Evolutionary conservation across 2,888 invertebrate genomes (phyloP).

Genomic region (Hydriomena furcata): DNA sequence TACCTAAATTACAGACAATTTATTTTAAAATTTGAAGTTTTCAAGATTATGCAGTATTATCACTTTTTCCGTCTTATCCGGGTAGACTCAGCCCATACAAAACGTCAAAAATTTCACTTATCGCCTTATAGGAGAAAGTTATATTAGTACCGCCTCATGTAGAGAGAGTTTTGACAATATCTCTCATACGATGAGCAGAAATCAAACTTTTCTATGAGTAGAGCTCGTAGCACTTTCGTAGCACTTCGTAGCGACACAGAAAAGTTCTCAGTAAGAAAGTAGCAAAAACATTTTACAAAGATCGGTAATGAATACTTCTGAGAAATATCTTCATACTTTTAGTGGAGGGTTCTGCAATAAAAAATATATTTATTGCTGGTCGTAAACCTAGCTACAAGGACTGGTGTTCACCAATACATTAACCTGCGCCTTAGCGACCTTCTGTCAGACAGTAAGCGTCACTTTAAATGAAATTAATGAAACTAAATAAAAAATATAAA

Average conservation of each 20-base stretch:
- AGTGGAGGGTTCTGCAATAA: constrained; percentile 6
- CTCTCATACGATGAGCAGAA: not conserved
- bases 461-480: too few relatives aligned
- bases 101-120: too few relatives aligned
- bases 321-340: constrained; percentile 12
- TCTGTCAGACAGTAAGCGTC: too few relatives aligned
- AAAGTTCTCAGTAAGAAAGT: not conserved
- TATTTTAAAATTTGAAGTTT: too few relatives aligned
- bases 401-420: not conserved
- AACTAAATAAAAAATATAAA: too few relatives aligned
- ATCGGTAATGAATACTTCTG: constrained; percentile 9
- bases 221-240: not conserved
- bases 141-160: too few relatives aligned
- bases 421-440: not conserved
- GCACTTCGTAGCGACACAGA: not conserved
- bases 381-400: not conserved
- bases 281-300: constrained; percentile 9
- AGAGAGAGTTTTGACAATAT: too few relatives aligned
- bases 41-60: too few relatives aligned
- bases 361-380: constrained; percentile 6
- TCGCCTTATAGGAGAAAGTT: too few relatives aligned
- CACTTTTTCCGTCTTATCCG: too few relatives aligned
- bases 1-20: too few relatives aligned
- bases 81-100: too few relatives aligned
- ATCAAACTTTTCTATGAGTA: not conserved